phyloP scores from a whole-genome alignment of 2,797 vertebrate species.

The Squalus acanthias region DNA sequence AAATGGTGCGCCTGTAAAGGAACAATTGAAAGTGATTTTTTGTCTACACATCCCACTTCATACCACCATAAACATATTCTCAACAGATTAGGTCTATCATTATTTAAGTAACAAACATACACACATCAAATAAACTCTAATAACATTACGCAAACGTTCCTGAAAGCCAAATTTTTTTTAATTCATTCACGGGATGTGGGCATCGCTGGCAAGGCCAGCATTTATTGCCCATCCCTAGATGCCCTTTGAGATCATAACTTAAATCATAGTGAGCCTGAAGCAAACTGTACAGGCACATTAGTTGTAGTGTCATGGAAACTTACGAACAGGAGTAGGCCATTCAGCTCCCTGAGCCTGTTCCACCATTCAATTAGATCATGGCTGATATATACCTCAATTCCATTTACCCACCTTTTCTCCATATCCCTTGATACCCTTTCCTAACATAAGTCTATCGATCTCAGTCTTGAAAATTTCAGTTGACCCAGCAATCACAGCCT shows the following conservation, averaged over 20 bases:
- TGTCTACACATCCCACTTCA: too few relatives aligned
- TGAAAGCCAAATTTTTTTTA: not conserved
- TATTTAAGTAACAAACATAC: too few relatives aligned
- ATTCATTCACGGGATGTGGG: too few relatives aligned
- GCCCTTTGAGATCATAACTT: not conserved
- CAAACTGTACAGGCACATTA: not conserved
- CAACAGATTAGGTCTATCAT: too few relatives aligned
- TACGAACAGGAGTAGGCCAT: not conserved
- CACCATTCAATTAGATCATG: not conserved
- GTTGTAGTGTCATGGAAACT: not conserved
- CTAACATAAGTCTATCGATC: not conserved
- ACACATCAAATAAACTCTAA: not conserved
- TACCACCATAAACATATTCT: too few relatives aligned
- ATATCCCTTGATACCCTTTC: not conserved
- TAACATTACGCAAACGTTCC: not conserved
- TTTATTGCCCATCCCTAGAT: not conserved
- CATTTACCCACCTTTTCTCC: not conserved
- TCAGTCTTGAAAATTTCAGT: not conserved
- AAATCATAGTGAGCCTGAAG: not conserved
- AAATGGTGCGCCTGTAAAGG: not conserved
- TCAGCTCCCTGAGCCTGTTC: not conserved
- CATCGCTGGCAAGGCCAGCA: too few relatives aligned
- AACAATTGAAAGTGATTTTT: not conserved
- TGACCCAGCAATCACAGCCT: not conserved
- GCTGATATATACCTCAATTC: not conserved